Percentiles rank a stretch among this genome's conserved stretches.
phyloP scores from a whole-genome alignment of 2,797 vertebrate species.

The Anguilla pacifica region DNA sequence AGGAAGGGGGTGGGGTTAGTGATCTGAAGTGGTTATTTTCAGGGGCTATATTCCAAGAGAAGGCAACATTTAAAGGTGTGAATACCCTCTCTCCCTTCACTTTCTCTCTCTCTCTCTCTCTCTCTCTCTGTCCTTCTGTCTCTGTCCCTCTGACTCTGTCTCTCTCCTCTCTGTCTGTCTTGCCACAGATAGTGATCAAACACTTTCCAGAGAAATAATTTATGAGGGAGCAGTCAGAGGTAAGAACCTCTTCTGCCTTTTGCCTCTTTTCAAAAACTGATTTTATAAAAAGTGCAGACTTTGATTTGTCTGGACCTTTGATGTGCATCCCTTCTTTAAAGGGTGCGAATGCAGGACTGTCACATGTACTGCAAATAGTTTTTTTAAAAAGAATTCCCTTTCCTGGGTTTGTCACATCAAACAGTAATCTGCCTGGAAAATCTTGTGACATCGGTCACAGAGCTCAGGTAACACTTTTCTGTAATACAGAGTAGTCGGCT shows the following conservation, averaged over 20 bases:
- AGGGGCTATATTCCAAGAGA: slow-evolving; percentile 5
- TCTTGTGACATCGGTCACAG: neutral
- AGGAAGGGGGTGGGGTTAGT: neutral
- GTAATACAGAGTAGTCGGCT: neutral
- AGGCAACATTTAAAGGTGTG: neutral
- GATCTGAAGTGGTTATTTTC: neutral
- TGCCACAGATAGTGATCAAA: slow-evolving; percentile 10
- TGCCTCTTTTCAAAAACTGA: neutral
- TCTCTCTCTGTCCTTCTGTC: neutral
- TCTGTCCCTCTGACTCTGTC: neutral
- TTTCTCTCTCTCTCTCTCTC: neutral
- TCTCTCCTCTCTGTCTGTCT: neutral
- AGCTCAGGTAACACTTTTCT: neutral
- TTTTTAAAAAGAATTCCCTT: neutral
- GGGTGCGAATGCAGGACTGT: neutral
- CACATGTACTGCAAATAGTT: neutral
- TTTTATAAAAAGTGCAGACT: slow-evolving; percentile 6
- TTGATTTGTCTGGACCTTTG: slow-evolving; percentile 1
- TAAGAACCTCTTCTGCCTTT: neutral
- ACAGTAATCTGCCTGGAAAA: neutral
- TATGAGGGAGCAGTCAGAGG: slow-evolving; percentile 5
- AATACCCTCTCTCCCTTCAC: neutral
- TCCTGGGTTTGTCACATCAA: neutral
- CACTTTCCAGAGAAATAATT: slow-evolving; percentile 6
- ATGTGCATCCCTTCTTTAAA: neutral